Percentiles rank a stretch among this genome's conserved stretches.
Evolutionary conservation across 1,140 invertebrate genomes (phyloP).

Genomic region (Macrostomum lignano): DNA sequence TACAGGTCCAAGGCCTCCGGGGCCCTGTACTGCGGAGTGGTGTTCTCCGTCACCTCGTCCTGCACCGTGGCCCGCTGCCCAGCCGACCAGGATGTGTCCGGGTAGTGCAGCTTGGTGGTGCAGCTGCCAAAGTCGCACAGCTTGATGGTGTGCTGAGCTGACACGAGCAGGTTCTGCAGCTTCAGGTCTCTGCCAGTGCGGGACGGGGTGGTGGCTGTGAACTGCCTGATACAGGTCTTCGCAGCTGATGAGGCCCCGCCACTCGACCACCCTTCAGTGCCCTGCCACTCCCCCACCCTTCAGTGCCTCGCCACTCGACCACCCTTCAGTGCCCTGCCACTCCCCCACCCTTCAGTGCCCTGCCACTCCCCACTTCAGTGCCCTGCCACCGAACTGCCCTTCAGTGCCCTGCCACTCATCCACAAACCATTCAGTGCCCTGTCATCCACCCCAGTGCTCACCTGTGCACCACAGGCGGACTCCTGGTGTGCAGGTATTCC

Average conservation of each 20-base stretch:
- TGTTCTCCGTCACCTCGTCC: constrained; percentile 49
- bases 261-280: too few relatives aligned
- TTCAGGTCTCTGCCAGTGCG: constrained; percentile 9
- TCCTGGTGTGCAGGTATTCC: constrained; percentile 59
- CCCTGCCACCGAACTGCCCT: too few relatives aligned
- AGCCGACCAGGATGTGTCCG: constrained; percentile 62
- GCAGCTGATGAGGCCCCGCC: too few relatives aligned
- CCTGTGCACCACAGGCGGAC: constrained; percentile 58
- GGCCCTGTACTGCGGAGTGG: constrained; percentile 41
- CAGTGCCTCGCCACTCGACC: too few relatives aligned
- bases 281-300: too few relatives aligned
- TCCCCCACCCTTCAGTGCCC: background rate
- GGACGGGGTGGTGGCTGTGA: background rate
- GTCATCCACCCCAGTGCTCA: too few relatives aligned
- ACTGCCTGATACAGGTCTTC: too few relatives aligned
- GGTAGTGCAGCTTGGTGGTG: constrained; percentile 48
- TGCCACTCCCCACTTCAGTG: background rate
- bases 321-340: background rate
- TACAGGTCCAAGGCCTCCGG: constrained; percentile 93
- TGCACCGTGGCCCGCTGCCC: constrained; percentile 64
- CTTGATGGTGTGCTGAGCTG: constrained; percentile 52
- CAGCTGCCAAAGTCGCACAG: constrained; percentile 95
- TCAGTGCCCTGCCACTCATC: too few relatives aligned
- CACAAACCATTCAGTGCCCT: too few relatives aligned
- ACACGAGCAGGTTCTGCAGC: constrained; percentile 45